Conservation (phyloP, 2,797 vertebrate species). For the Acanthurus lineatus region DNA sequence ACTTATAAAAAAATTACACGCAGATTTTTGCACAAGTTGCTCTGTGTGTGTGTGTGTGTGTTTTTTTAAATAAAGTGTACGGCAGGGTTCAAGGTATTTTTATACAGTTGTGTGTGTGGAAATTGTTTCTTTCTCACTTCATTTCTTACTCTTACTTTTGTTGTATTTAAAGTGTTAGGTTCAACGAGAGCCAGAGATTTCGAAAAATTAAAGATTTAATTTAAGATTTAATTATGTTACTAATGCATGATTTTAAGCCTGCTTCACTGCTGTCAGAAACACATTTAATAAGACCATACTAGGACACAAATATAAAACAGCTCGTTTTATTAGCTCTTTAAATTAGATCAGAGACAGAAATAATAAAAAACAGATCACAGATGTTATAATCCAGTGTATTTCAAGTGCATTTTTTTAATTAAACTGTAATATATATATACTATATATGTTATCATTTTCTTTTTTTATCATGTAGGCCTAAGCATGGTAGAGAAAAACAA, state of each 20-base stretch:
- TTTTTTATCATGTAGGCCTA: constrained; percentile 89
- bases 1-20: neutral
- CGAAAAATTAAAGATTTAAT: neutral
- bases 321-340: constrained; percentile 99
- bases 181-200: neutral
- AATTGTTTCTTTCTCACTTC: neutral
- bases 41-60: too few species aligned
- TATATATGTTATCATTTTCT: constrained; percentile 88
- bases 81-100: too few species aligned
- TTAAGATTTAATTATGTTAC: constrained; percentile 16
- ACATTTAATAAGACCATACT: constrained; percentile 80
- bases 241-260: constrained; percentile 21
- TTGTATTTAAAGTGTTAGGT: too few species aligned
- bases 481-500: constrained; percentile 90
- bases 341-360: constrained; percentile 98
- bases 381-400: constrained; percentile 99
- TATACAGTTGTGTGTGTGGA: neutral
- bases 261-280: constrained; percentile 29
- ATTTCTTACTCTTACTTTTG: neutral
- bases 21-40: neutral
- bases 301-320: constrained; percentile 89
- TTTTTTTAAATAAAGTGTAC: too few species aligned
- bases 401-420: constrained; percentile 99
- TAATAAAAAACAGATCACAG: constrained; percentile 92
- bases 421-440: constrained; percentile 90